Percentiles rank a stretch among this genome's conserved stretches.
These are phyloP conservation scores for Pedetes capensis DNA, from an alignment of 2,113 vertebrate genomes.

Conservation along the genomic window DNA sequence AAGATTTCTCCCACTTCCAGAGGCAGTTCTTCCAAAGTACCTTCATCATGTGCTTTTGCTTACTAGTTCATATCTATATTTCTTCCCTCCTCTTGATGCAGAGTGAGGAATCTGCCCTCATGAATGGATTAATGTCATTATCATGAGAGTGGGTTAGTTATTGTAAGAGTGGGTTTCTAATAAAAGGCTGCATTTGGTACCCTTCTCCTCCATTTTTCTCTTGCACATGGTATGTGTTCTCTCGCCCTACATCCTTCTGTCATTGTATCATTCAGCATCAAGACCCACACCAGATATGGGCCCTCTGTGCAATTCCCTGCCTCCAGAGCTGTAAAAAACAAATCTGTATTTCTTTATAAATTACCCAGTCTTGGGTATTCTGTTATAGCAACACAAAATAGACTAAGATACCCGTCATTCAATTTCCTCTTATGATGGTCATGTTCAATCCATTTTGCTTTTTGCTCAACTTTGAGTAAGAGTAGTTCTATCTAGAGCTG, in stretches of 20 bases:
- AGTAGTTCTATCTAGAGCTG: not conserved
- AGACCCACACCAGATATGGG: not conserved
- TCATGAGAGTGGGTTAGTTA: too few species aligned
- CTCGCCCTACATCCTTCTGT: not conserved
- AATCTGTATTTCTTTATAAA: not conserved
- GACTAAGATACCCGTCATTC: not conserved
- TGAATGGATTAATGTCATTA: not conserved
- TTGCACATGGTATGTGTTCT: not conserved
- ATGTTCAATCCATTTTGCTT: not conserved
- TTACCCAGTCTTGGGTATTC: not conserved
- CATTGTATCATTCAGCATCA: not conserved
- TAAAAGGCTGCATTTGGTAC: not conserved
- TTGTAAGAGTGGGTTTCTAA: not conserved
- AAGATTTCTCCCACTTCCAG: constrained; percentile 3
- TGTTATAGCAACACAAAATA: not conserved
- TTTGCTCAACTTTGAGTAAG: not conserved
- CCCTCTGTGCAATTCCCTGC: not conserved
- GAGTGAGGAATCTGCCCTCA: not conserved
- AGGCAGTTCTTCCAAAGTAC: not conserved
- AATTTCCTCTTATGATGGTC: not conserved
- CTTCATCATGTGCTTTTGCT: not conserved
- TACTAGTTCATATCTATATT: not conserved
- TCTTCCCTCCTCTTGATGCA: not conserved
- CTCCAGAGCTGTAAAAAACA: not conserved
- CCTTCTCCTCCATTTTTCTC: not conserved